These are phyloP conservation scores for Amblyraja radiata DNA, from an alignment of 2,797 vertebrate species.

Conservation along the genomic window DNA sequence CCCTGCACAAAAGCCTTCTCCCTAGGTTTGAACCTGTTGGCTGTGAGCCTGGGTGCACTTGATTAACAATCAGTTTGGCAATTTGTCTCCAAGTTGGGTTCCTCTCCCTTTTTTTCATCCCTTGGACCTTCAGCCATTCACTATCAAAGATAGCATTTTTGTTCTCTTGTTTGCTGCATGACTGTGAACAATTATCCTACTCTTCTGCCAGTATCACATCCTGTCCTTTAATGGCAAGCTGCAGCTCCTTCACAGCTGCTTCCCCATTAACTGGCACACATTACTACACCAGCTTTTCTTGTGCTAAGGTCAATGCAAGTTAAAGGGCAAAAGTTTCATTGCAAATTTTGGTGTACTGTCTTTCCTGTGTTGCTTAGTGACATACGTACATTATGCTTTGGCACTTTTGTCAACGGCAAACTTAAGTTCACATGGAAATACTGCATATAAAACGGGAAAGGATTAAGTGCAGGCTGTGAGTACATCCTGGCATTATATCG, in stretches of 20 bases:
- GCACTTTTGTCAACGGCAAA: not conserved
- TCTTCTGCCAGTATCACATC: conserved; percentile 14
- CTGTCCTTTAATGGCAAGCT: not conserved
- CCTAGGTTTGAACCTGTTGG: conserved; percentile 10
- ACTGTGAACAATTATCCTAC: conserved; percentile 4
- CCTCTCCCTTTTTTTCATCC: not conserved
- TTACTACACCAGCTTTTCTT: not conserved
- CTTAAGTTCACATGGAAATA: not conserved
- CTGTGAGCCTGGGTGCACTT: conserved; percentile 12
- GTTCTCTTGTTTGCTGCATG: not conserved
- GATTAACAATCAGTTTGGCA: not conserved
- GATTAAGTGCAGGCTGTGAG: no score
- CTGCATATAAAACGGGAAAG: no score
- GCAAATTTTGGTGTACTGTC: not conserved
- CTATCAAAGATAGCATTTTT: not conserved
- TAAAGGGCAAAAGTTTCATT: not conserved
- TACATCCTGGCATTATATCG: no score
- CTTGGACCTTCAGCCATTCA: not conserved
- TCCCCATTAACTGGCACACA: not conserved
- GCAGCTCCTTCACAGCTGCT: not conserved
- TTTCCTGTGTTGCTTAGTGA: not conserved
- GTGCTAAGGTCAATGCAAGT: not conserved
- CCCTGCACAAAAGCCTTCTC: not conserved
- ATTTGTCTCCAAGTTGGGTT: not conserved
- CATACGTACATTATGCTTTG: not conserved